These are phyloP conservation scores for Gandaritis pyraliata DNA, from an alignment of 2,888 invertebrate species.

Conservation along the genomic window DNA sequence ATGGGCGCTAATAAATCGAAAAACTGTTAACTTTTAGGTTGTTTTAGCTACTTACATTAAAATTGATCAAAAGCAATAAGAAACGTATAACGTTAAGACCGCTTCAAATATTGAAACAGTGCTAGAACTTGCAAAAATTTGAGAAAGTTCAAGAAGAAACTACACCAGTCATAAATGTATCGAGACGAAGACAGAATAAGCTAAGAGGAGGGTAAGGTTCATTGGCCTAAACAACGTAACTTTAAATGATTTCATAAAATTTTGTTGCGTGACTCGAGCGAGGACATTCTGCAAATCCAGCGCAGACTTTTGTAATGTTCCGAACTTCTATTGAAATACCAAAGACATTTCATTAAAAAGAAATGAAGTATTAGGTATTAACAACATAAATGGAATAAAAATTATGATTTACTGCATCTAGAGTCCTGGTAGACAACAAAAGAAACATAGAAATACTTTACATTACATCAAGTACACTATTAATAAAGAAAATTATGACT, in stretches of 20 bases:
- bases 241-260: constrained; percentile 28
- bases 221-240: constrained; percentile 12
- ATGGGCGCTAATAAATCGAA: no score
- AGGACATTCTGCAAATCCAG: constrained; percentile 12
- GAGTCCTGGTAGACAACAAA: no score
- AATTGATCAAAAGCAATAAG: neutral
- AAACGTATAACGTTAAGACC: neutral
- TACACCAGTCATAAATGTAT: constrained; percentile 4
- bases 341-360: neutral
- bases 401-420: no score
- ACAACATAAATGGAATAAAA: no score
- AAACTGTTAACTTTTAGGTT: no score
- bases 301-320: constrained; percentile 17
- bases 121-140: constrained; percentile 15
- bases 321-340: constrained; percentile 6
- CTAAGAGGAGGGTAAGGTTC: constrained; percentile 13
- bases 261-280: constrained; percentile 24
- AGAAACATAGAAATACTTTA: no score
- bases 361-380: no score
- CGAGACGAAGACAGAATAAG: constrained; percentile 6
- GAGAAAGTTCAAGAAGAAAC: constrained; percentile 8
- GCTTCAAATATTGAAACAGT: constrained; percentile 18
- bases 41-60: neutral
- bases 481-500: no score
- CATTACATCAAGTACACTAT: no score